Percentiles rank a stretch among this genome's conserved stretches.
Evolutionary conservation across 2,888 invertebrate species (phyloP).

Genomic region (Bimastos eiseni): DNA sequence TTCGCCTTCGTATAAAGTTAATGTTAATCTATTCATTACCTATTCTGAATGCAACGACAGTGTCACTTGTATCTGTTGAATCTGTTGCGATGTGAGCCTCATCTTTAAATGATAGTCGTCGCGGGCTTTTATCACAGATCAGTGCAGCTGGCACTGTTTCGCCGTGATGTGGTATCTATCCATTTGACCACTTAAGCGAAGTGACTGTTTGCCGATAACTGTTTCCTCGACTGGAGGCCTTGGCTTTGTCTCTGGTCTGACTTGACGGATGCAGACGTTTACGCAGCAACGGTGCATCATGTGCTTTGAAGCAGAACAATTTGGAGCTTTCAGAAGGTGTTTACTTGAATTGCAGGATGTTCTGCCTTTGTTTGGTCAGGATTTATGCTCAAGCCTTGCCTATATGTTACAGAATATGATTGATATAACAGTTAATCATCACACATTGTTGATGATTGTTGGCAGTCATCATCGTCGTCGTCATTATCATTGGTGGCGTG

Average conservation of each 20-base stretch:
- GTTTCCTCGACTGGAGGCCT: not conserved
- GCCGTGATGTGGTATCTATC: not conserved
- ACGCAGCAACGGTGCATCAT: not conserved
- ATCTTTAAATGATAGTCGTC: not conserved
- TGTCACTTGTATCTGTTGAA: too few relatives aligned
- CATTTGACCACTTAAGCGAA: not conserved
- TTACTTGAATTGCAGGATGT: not conserved
- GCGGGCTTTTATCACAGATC: not conserved
- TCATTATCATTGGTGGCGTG: too few relatives aligned
- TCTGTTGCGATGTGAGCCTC: not conserved
- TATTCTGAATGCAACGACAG: not conserved
- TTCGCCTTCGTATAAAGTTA: not conserved
- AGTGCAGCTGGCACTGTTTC: not conserved
- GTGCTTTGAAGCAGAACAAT: not conserved
- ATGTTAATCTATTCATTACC: not conserved
- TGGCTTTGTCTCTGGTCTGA: not conserved
- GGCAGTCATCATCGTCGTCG: not conserved
- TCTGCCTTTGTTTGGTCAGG: not conserved
- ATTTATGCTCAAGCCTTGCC: not conserved
- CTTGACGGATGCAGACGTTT: not conserved
- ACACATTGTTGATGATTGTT: not conserved
- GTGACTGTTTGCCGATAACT: not conserved
- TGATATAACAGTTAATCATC: not conserved
- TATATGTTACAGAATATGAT: not conserved
- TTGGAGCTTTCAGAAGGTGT: not conserved